Conservation (phyloP, 2,888 invertebrate genomes). For the Morpho achilles region DNA sequence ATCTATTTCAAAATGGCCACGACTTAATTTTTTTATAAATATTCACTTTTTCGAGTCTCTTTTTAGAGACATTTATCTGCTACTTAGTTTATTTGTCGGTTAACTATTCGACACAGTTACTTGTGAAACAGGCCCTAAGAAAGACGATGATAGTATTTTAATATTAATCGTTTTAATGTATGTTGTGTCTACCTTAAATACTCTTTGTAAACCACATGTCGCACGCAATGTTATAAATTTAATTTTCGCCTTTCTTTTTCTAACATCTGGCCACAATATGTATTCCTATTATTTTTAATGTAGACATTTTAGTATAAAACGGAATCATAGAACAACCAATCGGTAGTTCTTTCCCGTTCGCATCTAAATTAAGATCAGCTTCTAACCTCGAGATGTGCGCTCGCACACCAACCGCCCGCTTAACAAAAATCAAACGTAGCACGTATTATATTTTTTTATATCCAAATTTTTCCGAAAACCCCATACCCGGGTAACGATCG, state of each 20-base stretch:
- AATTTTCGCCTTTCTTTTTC: slow-evolving; percentile 26
- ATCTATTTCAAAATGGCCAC: too few species aligned
- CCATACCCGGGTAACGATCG: slow-evolving; percentile 20
- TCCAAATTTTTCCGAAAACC: slow-evolving; percentile 46
- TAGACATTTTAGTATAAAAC: slow-evolving; percentile 50
- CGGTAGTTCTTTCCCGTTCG: slow-evolving; percentile 57
- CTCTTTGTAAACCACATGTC: slow-evolving; percentile 25
- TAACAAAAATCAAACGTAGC: slow-evolving; percentile 70
- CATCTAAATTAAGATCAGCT: slow-evolving; percentile 73
- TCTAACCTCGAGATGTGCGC: slow-evolving; percentile 66
- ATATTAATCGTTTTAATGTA: too few species aligned
- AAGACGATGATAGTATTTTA: too few species aligned
- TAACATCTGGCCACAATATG: slow-evolving; percentile 41
- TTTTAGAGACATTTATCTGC: too few species aligned
- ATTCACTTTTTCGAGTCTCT: too few species aligned
- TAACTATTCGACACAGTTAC: too few species aligned
- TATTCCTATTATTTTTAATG: slow-evolving; percentile 36
- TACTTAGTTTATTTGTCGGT: too few species aligned
- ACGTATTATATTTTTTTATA: slow-evolving; percentile 69
- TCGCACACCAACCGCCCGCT: slow-evolving; percentile 57
- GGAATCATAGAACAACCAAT: slow-evolving; percentile 54
- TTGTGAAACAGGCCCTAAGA: too few species aligned
- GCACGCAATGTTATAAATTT: slow-evolving; percentile 28
- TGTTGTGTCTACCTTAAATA: not conserved
- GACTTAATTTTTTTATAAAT: too few species aligned